Conservation (phyloP, 1,140 invertebrate species). For the Drosophila serrata region DNA sequence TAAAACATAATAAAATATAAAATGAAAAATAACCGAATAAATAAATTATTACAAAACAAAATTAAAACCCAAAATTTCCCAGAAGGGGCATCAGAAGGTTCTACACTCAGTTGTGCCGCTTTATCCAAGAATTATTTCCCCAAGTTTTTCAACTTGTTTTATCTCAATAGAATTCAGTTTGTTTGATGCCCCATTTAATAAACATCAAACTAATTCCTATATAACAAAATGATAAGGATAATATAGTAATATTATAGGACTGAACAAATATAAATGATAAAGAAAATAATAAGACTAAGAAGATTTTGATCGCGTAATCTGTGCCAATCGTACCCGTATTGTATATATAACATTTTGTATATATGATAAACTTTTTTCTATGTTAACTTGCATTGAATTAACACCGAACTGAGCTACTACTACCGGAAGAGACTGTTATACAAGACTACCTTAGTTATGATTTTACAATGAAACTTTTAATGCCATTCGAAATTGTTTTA, state of each 20-base stretch:
- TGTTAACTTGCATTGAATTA: conserved; percentile 52
- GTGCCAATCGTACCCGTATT: conserved; percentile 80
- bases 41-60: background rate
- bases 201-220: background rate
- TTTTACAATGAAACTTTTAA: background rate
- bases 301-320: conserved; percentile 71
- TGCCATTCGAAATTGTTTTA: background rate
- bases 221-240: conserved; percentile 1
- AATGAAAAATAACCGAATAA: conserved; percentile 12
- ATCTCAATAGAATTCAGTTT: background rate
- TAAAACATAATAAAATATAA: conserved; percentile 11
- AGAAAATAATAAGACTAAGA: conserved; percentile 26
- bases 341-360: conserved; percentile 66
- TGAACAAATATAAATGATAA: conserved; percentile 10
- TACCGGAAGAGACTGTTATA: conserved; percentile 11
- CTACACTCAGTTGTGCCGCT: background rate
- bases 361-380: conserved; percentile 71
- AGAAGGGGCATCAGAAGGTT: conserved; percentile 6
- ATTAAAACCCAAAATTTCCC: background rate
- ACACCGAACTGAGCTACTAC: conserved; percentile 41
- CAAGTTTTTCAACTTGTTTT: conserved; percentile 21
- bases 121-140: background rate
- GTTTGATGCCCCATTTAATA: conserved; percentile 12
- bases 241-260: conserved; percentile 2
- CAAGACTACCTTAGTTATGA: background rate